Evolutionary conservation across 2,797 vertebrate species (phyloP), one percentile per base, ranked within the genome.

Genomic region (Kryptopterus vitreolus): DNA sequence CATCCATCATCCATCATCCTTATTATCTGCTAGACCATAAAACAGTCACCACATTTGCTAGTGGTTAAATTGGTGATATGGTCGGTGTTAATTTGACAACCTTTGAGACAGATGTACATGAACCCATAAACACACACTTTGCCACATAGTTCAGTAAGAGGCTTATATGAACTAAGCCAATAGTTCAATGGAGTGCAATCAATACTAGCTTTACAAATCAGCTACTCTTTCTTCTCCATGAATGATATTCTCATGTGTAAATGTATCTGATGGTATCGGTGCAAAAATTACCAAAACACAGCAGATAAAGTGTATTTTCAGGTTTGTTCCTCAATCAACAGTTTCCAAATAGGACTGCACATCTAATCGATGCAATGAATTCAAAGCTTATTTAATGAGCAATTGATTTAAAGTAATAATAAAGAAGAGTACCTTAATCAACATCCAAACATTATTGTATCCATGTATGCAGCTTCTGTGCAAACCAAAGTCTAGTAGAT

Each of bases 301-400:
- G n/a, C n/a, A n/a, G n/a, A n/a, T 24, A 46, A 43, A 74, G 26
- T 74, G 22, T 58, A 4, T 11, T 52, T 52, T 52, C 46, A 62
- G 6, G 50, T 66, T 46, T 3, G 12, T 66, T 13, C n/a, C 13
- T 13, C 13, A 68, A 65, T 22, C 35, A 62, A 35, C 12, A 24
- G 70, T 57, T 73, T 46, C 16, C n/a, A n/a, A 46, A 5, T 59
- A 59, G 20, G 75, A 76, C 24, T 52, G 20, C 18, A 55, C 24
- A 76, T 46, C 65, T 79, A 80, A 79, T 78, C 82, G 81, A 88
- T 90, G 89, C 83, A 65, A 86, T 89, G 90, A 90, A 90, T 85
- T 87, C 80, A 80, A 68, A 43, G 10, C 38, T 43, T n/a, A 7
- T 43, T 43, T 43, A 43, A 82, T 86, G n/a, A n/a, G 90, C 88